Percentiles rank a stretch among this genome's conserved stretches.
These are phyloP conservation scores for Nannoperca australis DNA, from an alignment of 2,797 vertebrate species.

Conservation along the genomic window DNA sequence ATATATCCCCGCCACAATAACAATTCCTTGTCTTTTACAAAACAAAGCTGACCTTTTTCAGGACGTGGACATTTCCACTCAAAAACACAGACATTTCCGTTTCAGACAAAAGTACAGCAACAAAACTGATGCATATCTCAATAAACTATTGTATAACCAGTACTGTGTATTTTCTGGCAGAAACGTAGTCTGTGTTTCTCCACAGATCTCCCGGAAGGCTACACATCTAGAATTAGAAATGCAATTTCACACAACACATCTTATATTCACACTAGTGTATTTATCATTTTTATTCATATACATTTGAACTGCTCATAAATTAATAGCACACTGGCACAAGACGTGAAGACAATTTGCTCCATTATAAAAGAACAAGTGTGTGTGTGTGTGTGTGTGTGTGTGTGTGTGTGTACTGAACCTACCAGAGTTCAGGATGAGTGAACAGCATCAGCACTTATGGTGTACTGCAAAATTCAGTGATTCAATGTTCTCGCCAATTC, in stretches of 20 bases:
- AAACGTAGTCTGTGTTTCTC: slow-evolving; percentile 20
- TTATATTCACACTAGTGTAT: slow-evolving; percentile 5
- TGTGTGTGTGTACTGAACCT: slow-evolving; percentile 12
- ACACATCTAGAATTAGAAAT: slow-evolving; percentile 37
- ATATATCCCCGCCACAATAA: slow-evolving; percentile 38
- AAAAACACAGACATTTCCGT: slow-evolving; percentile 12
- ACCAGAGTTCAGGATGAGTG: background rate
- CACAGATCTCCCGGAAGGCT: slow-evolving; percentile 12
- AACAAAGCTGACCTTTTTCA: slow-evolving; percentile 61
- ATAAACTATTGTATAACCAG: background rate
- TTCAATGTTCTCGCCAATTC: slow-evolving; percentile 33
- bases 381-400: background rate
- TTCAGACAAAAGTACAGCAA: background rate
- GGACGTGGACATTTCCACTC: slow-evolving; percentile 10
- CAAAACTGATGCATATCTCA: background rate
- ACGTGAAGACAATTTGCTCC: slow-evolving; percentile 28
- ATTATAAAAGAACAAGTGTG: background rate
- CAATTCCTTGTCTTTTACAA: slow-evolving; percentile 52
- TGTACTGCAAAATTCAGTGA: background rate
- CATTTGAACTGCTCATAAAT: background rate
- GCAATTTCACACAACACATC: slow-evolving; percentile 5
- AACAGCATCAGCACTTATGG: slow-evolving; percentile 23
- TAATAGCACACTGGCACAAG: background rate
- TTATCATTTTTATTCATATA: slow-evolving; percentile 19
- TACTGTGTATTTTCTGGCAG: slow-evolving; percentile 5